phyloP scores from a whole-genome alignment of 2,797 vertebrate species.

The Allobates femoralis region DNA sequence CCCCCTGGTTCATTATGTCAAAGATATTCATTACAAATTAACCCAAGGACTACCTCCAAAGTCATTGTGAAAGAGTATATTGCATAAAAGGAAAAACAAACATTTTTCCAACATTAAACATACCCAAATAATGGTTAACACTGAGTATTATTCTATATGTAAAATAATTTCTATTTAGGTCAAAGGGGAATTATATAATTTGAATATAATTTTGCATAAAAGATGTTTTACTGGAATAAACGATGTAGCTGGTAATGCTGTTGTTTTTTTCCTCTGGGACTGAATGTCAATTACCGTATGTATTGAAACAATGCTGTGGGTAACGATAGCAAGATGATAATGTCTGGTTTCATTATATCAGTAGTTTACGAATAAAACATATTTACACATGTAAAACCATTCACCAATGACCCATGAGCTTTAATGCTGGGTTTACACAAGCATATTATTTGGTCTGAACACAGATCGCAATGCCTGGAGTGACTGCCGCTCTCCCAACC shows the following conservation, averaged over 20 bases:
- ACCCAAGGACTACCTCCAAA: neutral
- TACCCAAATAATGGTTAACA: neutral
- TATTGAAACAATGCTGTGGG: neutral
- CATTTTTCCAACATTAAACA: neutral
- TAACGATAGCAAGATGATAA: neutral
- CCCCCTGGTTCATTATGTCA: neutral
- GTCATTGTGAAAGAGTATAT: neutral
- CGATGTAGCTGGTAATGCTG: neutral
- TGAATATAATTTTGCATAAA: neutral
- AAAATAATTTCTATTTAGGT: neutral
- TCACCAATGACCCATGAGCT: no score
- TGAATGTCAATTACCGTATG: neutral
- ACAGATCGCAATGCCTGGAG: no score
- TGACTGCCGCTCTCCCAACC: no score
- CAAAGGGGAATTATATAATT: neutral
- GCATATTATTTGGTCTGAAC: no score
- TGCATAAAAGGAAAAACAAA: neutral
- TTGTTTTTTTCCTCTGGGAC: neutral
- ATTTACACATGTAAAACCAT: no score
- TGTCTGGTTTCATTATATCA: no score
- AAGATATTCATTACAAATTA: neutral
- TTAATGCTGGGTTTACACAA: no score
- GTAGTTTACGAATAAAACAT: no score
- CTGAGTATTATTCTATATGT: neutral
- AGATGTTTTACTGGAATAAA: constrained; percentile 22